A percentile compares a stretch with the other conserved stretches of the same genome.
These are phyloP conservation scores for Plagodis pulveraria DNA, from an alignment of 2,888 invertebrate species.

Conservation along the genomic window DNA sequence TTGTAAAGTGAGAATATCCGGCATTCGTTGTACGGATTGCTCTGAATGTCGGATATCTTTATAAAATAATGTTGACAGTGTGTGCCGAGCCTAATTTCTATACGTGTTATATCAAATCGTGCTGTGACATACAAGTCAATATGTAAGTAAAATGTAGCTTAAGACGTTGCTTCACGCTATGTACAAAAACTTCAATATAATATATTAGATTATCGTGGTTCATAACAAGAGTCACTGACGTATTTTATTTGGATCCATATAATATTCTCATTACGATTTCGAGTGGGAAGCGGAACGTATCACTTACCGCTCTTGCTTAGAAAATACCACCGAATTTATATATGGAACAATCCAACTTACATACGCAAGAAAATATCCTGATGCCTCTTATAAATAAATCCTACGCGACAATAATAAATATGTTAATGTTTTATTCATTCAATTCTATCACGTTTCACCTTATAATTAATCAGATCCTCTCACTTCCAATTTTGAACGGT, in stretches of 20 bases:
- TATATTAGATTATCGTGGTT: background rate
- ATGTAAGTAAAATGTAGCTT: slow-evolving; percentile 70
- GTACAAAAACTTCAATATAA: slow-evolving; percentile 60
- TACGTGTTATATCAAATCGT: slow-evolving; percentile 56
- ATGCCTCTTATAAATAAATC: too few species aligned
- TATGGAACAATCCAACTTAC: too few species aligned
- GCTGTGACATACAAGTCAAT: slow-evolving; percentile 83
- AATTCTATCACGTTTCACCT: slow-evolving; percentile 60
- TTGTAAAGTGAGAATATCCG: slow-evolving; percentile 5
- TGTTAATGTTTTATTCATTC: slow-evolving; percentile 27
- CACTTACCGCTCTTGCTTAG: too few species aligned
- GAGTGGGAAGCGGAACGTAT: too few species aligned
- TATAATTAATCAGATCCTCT: slow-evolving; percentile 58
- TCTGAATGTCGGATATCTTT: background rate
- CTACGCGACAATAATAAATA: slow-evolving; percentile 41
- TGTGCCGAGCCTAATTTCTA: slow-evolving; percentile 26
- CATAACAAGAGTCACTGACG: too few species aligned
- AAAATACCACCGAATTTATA: too few species aligned
- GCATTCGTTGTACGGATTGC: slow-evolving; percentile 5
- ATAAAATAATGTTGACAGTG: slow-evolving; percentile 13
- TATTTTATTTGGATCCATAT: too few species aligned
- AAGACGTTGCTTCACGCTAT: slow-evolving; percentile 63
- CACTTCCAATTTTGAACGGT: slow-evolving; percentile 54
- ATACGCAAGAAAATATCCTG: too few species aligned
- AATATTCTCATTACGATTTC: too few species aligned